Evolutionary conservation across 2,797 vertebrate species (phyloP).

Genomic region (Clarias platycephalus): DNA sequence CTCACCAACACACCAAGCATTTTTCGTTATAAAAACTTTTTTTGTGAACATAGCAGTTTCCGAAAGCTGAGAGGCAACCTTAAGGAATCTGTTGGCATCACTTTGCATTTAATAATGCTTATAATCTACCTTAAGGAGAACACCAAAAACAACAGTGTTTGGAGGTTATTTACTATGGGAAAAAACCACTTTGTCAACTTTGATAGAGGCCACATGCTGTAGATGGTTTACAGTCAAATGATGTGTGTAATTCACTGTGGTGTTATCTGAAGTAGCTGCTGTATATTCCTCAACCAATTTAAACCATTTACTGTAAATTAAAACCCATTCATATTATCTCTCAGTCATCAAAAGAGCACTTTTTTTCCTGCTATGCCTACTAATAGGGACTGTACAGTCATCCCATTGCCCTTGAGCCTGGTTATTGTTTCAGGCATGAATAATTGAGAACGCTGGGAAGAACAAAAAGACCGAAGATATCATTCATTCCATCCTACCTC

Average conservation of each 20-base stretch:
- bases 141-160: not conserved
- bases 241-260: not conserved
- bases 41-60: no score
- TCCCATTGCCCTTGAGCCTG: slow-evolving; percentile 49
- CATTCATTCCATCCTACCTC: slow-evolving; percentile 46
- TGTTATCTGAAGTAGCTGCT: not conserved
- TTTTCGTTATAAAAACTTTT: not conserved
- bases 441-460: slow-evolving; percentile 67
- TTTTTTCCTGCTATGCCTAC: slow-evolving; percentile 7
- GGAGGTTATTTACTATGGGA: not conserved
- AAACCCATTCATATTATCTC: not conserved
- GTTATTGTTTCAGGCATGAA: slow-evolving; percentile 74
- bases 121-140: not conserved
- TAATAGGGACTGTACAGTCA: slow-evolving; percentile 37
- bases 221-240: not conserved
- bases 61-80: not conserved
- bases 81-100: not conserved
- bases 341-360: slow-evolving; percentile 2
- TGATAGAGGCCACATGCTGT: not conserved
- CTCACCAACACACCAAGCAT: not conserved
- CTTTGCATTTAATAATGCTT: not conserved
- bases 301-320: not conserved
- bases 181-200: not conserved
- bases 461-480: slow-evolving; percentile 51
- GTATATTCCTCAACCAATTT: not conserved